Evolutionary conservation across 2,888 invertebrate genomes (phyloP), one percentile per base, ranked within the genome.

Genomic region (Meliscaeva auricollis): DNA sequence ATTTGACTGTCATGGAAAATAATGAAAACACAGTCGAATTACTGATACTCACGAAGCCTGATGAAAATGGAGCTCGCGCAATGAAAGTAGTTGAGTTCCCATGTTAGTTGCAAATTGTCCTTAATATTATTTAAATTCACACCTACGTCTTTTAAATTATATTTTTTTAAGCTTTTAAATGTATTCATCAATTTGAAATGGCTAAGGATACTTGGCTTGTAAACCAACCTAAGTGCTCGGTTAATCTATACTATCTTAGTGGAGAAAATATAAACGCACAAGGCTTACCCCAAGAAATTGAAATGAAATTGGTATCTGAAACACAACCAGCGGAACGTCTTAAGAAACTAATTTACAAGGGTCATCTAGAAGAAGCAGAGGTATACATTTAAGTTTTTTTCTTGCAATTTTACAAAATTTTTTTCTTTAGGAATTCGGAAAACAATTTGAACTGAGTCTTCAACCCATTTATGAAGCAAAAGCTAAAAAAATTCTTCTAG

Each of bases 381-480:
- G 91, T 91, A 78, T 8, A n/a, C n/a, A n/a, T n/a, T 30, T 20
- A 6, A 17, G 52, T 11, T 7, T 4, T 62, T 3, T 13, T 2
- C 1, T 48, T 48, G 3, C 9, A 13, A 11, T 35, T 11, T 58
- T 60, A 38, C 1, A 9, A 62, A 60, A 5, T 8, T 15, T 50
- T 7, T 8, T 30, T 68, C 0, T 68, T 32, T 13, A 92, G 91
- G 90, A 90, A 62, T 92, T 92, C 80, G 92, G 91, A 4, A 89
- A 88, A 6, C 90, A 91, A 83, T 92, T 91, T 64, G 91, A 91
- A 48, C 87, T 92, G 30, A 90, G 91, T 64, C 82, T 91, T 32
- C 92, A 92, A 80, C 91, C 92, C 1, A 89, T 92, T 30, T 91
- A 89, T 73, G 91, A 92, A 85, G 91, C 91, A n/a, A 91, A 89